Evolutionary conservation across 2,113 vertebrate genomes (phyloP), one percentile per base, ranked within the genome.

Genomic region (Neofelis nebulosa): DNA sequence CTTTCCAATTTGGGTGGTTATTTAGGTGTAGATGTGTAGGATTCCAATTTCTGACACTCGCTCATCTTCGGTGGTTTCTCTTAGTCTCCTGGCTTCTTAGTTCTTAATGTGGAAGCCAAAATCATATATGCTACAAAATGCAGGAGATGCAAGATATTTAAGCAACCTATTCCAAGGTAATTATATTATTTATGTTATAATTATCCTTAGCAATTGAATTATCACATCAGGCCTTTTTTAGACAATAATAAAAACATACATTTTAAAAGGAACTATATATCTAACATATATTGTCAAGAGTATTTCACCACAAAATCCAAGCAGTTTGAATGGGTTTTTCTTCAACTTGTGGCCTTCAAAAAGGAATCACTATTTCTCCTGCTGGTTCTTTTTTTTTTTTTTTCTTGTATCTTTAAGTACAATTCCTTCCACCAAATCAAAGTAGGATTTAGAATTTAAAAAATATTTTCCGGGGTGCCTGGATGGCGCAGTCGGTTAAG

Each of bases 391-490:
- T 6, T 2, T 66, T 41, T 7, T 50, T 45, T 25, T 14, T 55
- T 31, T 5, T n/a, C 50, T 48, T 25, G 4, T 31, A 33, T 79
- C 45, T 87, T 84, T 81, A 93, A 89, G 52, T 83, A 89, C 21
- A 96, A 21, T 21, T 61, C 7, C 33, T 89, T 81, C 11, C 19
- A 89, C 8, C n/a, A 33, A 55, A 14, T 69, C 16, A 73, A 73
- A 87, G 31, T 10, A 73, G 11, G 23, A 81, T 66, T 94, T 92
- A 41, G 36, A 94, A 94, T 90, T 82, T 90, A 61, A 79, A 93
- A 87, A 65, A 41, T 36, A n/a, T 78, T 87, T 96, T 94, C 48
- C 25, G n/a, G n/a, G n/a, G n/a, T n/a, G n/a, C n/a, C n/a, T n/a
- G n/a, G n/a, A n/a, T n/a, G n/a, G n/a, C n/a, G n/a, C n/a, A n/a